Percentiles rank a stretch among this genome's conserved stretches.
Conservation (phyloP, 2,888 invertebrate species). For the Hirtodrosophila alboralis region DNA sequence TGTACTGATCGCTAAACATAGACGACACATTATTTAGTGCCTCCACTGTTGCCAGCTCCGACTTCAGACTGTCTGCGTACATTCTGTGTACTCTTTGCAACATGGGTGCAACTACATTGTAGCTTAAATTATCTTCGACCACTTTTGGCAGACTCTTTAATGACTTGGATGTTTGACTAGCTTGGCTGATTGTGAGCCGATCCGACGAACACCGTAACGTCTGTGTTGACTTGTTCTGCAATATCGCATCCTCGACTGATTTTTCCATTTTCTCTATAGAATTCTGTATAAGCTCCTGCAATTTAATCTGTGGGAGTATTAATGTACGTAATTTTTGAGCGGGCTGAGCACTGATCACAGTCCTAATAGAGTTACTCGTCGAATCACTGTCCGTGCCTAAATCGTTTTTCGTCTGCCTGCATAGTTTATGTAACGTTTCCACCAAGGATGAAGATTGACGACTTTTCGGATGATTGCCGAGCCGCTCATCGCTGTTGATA, state of each 20-base stretch:
- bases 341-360: conserved; percentile 61
- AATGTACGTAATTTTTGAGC: conserved; percentile 57
- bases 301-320: conserved; percentile 63
- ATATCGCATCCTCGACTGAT: no score
- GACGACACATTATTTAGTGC: conserved; percentile 73
- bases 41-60: conserved; percentile 76
- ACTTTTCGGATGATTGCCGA: no score
- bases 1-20: conserved; percentile 67
- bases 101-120: conserved; percentile 80
- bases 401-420: background rate
- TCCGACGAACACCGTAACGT: no score
- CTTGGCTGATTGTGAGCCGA: no score
- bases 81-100: conserved; percentile 74
- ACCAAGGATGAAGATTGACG: no score
- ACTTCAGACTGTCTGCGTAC: conserved; percentile 72
- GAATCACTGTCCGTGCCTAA: conserved; percentile 29
- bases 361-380: conserved; percentile 36
- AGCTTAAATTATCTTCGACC: no score
- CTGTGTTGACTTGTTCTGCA: no score
- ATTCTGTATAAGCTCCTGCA: conserved; percentile 52
- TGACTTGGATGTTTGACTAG: no score
- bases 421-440: conserved; percentile 4
- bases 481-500: no score
- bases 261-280: conserved; percentile 22
- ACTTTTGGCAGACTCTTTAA: no score